Percentiles rank a stretch among this genome's conserved stretches.
Conservation (phyloP, 2,113 vertebrate species). For the Nibea coibor region DNA sequence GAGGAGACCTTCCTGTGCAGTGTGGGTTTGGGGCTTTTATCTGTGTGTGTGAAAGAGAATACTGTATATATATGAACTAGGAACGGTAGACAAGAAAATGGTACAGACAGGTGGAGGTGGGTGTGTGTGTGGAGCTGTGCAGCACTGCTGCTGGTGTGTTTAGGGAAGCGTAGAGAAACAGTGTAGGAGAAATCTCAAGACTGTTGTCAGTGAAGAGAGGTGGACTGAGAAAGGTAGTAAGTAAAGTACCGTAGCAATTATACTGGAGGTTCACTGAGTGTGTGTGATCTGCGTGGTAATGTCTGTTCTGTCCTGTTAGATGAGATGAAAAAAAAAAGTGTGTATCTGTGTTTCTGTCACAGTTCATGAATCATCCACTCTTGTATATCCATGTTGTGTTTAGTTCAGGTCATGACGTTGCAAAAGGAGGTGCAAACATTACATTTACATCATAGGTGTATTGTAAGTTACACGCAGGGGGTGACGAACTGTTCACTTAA, state of each 20-base stretch:
- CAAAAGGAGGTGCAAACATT: background rate
- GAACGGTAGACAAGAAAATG: background rate
- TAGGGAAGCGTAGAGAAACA: background rate
- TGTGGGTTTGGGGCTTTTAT: background rate
- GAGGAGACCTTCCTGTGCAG: conserved; percentile 17
- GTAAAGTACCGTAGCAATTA: background rate
- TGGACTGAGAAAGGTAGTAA: background rate
- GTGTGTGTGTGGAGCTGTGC: conserved; percentile 1
- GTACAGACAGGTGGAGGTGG: background rate
- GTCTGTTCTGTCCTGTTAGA: conserved; percentile 9
- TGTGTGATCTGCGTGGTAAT: conserved; percentile 22
- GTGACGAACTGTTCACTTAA: background rate
- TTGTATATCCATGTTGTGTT: conserved; percentile 3
- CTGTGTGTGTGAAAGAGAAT: conserved; percentile 1
- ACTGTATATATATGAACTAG: background rate
- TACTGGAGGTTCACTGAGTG: background rate
- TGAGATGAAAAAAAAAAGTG: background rate
- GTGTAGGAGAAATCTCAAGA: conserved; percentile 20
- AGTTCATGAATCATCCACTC: background rate
- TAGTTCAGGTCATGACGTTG: background rate
- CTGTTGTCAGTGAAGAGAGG: conserved; percentile 5
- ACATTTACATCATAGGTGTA: background rate
- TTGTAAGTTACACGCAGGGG: background rate
- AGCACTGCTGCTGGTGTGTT: background rate
- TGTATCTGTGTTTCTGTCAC: background rate